Evolutionary conservation across 2,113 vertebrate species (phyloP).

Genomic region (Rhadina sibilatrix): DNA sequence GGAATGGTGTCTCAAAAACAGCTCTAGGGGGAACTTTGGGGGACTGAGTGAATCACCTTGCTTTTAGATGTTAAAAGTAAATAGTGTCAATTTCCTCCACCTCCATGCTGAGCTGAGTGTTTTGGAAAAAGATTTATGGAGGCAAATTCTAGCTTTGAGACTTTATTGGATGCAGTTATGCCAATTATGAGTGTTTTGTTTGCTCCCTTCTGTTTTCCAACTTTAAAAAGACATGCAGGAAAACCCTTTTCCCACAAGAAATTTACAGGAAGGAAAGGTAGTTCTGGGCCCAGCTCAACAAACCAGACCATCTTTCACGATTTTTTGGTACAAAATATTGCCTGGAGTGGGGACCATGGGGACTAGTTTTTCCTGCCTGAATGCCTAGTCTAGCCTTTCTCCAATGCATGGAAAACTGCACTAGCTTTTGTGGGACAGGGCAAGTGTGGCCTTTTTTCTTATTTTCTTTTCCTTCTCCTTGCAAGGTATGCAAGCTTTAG

Average conservation of each 20-base stretch:
- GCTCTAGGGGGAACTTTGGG: background rate
- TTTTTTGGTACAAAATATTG: background rate
- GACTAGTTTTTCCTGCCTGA: background rate
- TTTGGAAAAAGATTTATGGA: background rate
- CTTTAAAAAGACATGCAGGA: background rate
- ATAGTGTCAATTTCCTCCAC: background rate
- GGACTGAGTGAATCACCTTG: background rate
- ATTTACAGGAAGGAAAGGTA: background rate
- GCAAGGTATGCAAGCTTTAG: background rate
- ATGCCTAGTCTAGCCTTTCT: background rate
- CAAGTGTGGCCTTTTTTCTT: background rate
- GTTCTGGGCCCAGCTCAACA: background rate
- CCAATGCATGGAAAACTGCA: background rate
- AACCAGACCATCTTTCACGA: background rate
- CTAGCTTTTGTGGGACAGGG: background rate
- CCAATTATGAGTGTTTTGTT: background rate
- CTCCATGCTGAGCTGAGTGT: fast-evolving
- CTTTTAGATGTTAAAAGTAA: background rate
- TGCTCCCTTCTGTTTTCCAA: background rate
- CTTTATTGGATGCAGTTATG: background rate
- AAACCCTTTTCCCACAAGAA: background rate
- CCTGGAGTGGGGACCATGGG: background rate
- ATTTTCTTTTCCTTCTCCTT: background rate
- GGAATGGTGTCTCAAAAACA: background rate
- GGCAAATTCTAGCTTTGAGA: background rate